Conservation (phyloP, 1,140 invertebrate species). For the Conus ventricosus region DNA sequence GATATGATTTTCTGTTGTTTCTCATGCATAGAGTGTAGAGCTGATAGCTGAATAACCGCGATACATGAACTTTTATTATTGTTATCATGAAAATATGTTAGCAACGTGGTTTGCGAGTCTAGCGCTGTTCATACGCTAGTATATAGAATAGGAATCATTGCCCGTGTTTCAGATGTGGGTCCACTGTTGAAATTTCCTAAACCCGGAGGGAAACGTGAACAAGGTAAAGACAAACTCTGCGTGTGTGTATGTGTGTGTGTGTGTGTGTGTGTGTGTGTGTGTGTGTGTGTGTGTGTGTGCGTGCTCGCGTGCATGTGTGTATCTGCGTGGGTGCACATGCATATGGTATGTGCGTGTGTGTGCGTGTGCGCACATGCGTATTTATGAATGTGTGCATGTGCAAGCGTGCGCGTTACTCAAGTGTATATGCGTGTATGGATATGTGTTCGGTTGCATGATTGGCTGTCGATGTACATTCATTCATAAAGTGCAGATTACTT, state of each 20-base stretch:
- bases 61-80: not conserved
- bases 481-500: too few species aligned
- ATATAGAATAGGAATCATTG: too few species aligned
- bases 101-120: too few species aligned
- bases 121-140: too few species aligned
- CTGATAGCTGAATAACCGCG: too few species aligned
- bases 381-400: not conserved
- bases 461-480: not conserved
- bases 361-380: not conserved
- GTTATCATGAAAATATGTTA: slow-evolving; percentile 7
- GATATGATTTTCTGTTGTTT: too few species aligned
- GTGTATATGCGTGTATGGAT: not conserved
- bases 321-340: not conserved
- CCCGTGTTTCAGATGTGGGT: slow-evolving; percentile 40
- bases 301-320: not conserved
- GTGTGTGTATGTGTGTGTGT: not conserved
- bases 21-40: too few species aligned
- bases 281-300: not conserved
- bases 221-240: not conserved
- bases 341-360: not conserved
- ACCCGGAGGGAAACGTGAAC: not conserved
- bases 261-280: not conserved
- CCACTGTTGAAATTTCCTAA: slow-evolving; percentile 43
- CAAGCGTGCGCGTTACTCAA: not conserved
- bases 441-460: not conserved